Base-by-base conservation (phyloP, 2,888 invertebrate species). In the Drosophila birchii region DNA sequence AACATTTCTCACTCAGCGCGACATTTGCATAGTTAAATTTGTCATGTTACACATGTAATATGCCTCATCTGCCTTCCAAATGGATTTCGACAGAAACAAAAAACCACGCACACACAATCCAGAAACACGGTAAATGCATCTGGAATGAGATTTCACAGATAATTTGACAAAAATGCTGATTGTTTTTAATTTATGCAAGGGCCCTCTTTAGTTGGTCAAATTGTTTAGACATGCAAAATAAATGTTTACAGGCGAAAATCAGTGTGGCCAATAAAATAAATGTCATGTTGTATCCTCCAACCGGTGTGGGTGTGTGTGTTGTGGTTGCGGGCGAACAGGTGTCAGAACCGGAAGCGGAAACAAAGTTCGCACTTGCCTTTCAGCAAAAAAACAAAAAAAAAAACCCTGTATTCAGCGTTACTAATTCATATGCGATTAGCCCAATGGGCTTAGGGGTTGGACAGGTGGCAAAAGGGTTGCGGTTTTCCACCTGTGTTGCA, bases 1-100 rank as follows among this genome's bases (percentile, higher is more conserved):
- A 77, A 77, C 63, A 66, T 44, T 36, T 41, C 32, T 47, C 26
- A 74, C 67, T 36, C 64, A 57, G 16, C 41, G 20, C 47, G 20
- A 51, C 57, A 72, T 79, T 79, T 86, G 77, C 84, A 81, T 74
- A 81, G 81, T 75, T 84, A 78, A 78, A 75, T 39, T 78, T 79
- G 86, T 73, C 84, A 81, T 78, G 76, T 83, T 79, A 83, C 82
- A 86, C 82, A 79, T 83, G 84, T 83, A 76, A 79, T 79, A 16
- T 61, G 45, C 44, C 44, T 16, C 3, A n/a, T 26, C 8, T 29
- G 71, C 75, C 68, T 45, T 32, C 68, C 51, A 67, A 85, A 77
- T 77, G 86, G 79, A 64, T 82, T 79, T 74, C 44, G 20, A 20
- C 51, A 34, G 34, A 1, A 20, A 34, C 51, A 32, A 12, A 12